phyloP scores from a whole-genome alignment of 2,797 vertebrate species.

The Amblyraja radiata region DNA sequence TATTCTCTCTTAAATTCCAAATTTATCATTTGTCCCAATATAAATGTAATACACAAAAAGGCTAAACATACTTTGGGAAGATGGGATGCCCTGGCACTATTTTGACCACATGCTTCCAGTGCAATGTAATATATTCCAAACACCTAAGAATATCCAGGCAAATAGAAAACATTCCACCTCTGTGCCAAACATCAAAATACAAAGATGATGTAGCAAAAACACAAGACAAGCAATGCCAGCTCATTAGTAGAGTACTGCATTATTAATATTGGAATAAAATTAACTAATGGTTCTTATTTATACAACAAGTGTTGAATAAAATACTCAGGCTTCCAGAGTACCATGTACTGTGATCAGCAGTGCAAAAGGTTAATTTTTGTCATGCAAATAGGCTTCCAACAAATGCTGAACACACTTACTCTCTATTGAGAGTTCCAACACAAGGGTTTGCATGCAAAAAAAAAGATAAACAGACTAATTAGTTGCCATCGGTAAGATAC shows the following conservation, averaged over 20 bases:
- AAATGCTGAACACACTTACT: constrained; percentile 86
- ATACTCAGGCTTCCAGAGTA: constrained; percentile 59
- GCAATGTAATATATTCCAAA: neutral
- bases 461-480: constrained; percentile 77
- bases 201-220: constrained; percentile 53
- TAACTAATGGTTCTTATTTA: constrained; percentile 50
- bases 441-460: constrained; percentile 78
- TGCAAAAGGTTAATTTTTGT: constrained; percentile 64
- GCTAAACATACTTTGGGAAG: neutral
- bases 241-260: constrained; percentile 66
- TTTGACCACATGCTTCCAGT: neutral
- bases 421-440: constrained; percentile 92
- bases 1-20: neutral
- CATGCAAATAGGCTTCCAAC: constrained; percentile 68
- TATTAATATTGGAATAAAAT: constrained; percentile 58
- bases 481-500: constrained; percentile 62
- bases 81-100: neutral
- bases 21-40: neutral
- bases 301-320: constrained; percentile 55
- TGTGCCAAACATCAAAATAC: constrained; percentile 66
- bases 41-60: neutral
- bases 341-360: constrained; percentile 49
- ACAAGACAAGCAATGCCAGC: constrained; percentile 58
- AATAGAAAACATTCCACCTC: neutral
- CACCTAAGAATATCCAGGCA: neutral